phyloP scores from a whole-genome alignment of 2,113 vertebrate species.

The Jaculus jaculus region DNA sequence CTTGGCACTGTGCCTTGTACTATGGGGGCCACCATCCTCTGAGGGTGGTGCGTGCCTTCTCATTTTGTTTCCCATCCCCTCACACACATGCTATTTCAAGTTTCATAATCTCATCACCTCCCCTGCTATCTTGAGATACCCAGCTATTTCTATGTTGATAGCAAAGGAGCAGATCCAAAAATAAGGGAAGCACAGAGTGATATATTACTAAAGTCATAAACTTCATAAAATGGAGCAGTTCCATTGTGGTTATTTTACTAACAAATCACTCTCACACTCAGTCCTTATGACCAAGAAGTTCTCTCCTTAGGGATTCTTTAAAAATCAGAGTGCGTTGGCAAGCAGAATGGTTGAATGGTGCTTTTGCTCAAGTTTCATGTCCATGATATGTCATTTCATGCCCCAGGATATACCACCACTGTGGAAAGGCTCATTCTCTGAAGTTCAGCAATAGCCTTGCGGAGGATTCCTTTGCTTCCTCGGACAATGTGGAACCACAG shows the following conservation, averaged over 20 bases:
- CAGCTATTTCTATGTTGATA: neutral
- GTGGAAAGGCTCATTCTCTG: no score
- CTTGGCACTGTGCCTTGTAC: neutral
- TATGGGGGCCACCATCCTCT: neutral
- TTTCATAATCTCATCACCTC: neutral
- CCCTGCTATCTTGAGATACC: neutral
- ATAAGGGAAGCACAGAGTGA: neutral
- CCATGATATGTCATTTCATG: no score
- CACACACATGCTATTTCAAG: neutral
- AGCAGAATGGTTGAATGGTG: neutral
- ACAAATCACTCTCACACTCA: neutral
- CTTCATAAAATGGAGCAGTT: neutral
- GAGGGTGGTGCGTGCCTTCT: no score
- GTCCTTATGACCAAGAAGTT: neutral
- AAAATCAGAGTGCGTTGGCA: neutral
- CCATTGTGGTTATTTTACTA: neutral
- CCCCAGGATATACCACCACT: accelerated
- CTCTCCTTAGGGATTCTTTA: neutral
- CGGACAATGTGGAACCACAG: neutral
- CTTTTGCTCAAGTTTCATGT: neutral
- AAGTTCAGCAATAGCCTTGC: neutral
- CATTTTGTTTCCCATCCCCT: neutral
- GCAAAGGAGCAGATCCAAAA: neutral
- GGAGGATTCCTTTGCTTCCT: neutral
- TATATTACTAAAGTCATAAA: neutral